These are phyloP conservation scores for Phoebastria nigripes DNA, from an alignment of 2,797 vertebrate species.

Conservation along the genomic window DNA sequence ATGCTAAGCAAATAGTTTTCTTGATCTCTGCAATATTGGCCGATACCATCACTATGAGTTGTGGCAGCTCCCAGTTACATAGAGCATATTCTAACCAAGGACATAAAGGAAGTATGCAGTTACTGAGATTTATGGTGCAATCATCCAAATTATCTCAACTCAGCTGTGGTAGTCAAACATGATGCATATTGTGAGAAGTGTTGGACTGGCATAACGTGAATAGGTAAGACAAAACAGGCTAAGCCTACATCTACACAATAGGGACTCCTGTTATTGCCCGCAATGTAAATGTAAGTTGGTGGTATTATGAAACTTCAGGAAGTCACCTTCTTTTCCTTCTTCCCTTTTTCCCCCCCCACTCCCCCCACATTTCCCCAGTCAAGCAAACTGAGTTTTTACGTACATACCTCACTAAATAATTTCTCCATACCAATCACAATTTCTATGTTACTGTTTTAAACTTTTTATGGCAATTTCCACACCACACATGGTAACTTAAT, in stretches of 20 bases:
- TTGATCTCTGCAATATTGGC: background rate
- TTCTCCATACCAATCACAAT: background rate
- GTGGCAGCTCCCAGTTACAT: background rate
- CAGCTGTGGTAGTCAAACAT: background rate
- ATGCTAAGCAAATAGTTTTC: background rate
- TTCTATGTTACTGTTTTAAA: background rate
- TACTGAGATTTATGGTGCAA: background rate
- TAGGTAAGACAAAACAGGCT: background rate
- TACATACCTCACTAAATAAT: background rate
- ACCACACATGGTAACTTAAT: background rate
- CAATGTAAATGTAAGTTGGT: background rate
- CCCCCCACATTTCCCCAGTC: background rate
- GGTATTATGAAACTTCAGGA: background rate
- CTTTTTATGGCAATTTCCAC: background rate
- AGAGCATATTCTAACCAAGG: background rate
- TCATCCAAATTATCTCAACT: background rate
- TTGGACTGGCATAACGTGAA: background rate
- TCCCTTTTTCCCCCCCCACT: background rate
- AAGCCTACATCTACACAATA: background rate
- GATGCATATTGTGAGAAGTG: background rate
- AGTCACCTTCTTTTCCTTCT: background rate
- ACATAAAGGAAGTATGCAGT: background rate
- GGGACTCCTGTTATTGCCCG: rapidly evolving
- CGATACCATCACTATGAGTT: background rate
- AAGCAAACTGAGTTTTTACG: background rate